Evolutionary conservation across 2,797 vertebrate species (phyloP).

Genomic region (Leucoraja ocellata): DNA sequence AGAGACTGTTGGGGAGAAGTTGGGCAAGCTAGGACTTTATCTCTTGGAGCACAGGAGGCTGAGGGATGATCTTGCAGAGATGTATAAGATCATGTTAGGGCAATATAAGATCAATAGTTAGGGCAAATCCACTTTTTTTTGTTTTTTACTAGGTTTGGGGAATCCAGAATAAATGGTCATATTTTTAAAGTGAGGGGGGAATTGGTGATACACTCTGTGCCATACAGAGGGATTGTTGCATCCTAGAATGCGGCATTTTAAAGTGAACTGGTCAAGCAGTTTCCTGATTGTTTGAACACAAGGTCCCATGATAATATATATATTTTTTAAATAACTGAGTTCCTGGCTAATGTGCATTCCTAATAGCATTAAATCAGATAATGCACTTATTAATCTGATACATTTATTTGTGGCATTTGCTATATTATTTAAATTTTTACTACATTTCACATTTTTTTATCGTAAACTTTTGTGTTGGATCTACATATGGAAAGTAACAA

Average conservation of each 20-base stretch:
- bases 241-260: not conserved
- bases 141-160: too few relatives aligned
- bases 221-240: not conserved
- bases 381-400: not conserved
- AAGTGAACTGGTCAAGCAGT: not conserved
- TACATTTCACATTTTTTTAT: not conserved
- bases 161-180: too few relatives aligned
- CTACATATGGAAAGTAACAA: not conserved
- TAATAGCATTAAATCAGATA: not conserved
- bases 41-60: too few relatives aligned
- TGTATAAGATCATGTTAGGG: too few relatives aligned
- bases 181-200: too few relatives aligned
- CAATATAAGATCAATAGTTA: too few relatives aligned
- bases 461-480: not conserved
- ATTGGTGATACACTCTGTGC: not conserved
- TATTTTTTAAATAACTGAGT: not conserved
- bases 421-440: not conserved
- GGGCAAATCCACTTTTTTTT: too few relatives aligned
- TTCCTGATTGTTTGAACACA: not conserved
- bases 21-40: too few relatives aligned
- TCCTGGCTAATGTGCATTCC: not conserved
- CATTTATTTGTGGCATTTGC: not conserved
- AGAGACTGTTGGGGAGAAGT: too few relatives aligned
- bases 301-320: not conserved
- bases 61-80: too few relatives aligned